Base-by-base conservation (phyloP, 2,113 vertebrate genomes). In the Platysternon megacephalum region DNA sequence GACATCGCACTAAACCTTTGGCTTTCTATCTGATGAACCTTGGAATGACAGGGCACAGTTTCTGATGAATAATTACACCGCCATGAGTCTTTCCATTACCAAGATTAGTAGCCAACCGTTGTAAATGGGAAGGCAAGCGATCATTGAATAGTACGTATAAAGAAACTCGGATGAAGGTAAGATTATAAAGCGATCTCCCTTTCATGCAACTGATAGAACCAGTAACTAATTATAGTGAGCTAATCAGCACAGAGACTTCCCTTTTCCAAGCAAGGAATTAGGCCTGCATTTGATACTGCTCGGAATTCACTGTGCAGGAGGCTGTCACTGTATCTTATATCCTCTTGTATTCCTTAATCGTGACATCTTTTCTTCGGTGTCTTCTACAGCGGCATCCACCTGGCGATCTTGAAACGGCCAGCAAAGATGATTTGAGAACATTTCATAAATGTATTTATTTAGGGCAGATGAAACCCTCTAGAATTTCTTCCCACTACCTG, bases 61-160 rank as follows among this genome's bases (percentile, higher is more conserved):
- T n/a, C 51, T 55, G 2, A 12, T 56, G 11, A 68, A n/a, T 28
- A 79, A 21, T 2, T 19, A 74, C 11, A 29, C 6, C 5, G 16
- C 14, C 26, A 13, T 1, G 3, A 42, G 26, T 1, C 24, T 6
- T 39, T 53, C 11, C 65, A 53, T 61, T 74, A 79, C 19, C 88
- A n/a, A 58, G 7, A 65, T 44, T 44, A 44, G 39, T 26, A 78
- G 74, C 42, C 74, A 42, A 0, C 2, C 5, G 2, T 2, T 83
- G 8, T 28, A 79, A 48, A 49, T 19, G 32, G n/a, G 52, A 3
- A 1, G 5, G 7, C 2, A 46, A 35, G 48, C 6, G 5, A 1
- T 1, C 1, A 22, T 6, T 35, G 44, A 26, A 46, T 4, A 78
- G 74, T 28, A 22, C 52, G 8, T 53, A 53, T 53, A 28, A 14